Base-by-base conservation (phyloP, 23 tunicate genomes). In the Aplidium turbinatum region DNA sequence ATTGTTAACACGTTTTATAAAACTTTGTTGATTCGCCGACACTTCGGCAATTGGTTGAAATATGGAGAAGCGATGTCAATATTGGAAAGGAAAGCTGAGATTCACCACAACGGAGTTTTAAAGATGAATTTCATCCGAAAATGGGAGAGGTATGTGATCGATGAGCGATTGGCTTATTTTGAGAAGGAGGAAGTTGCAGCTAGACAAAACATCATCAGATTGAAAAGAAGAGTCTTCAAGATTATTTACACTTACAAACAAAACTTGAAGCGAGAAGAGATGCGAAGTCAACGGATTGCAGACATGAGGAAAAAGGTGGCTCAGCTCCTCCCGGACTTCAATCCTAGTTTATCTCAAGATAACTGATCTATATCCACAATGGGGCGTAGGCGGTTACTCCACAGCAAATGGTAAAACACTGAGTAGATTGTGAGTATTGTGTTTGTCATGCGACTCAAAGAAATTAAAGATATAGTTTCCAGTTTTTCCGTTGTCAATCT, bases 61-160 rank as follows among this genome's bases (percentile, higher is more conserved):
- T 85, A 85, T 46, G 91, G 91, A 24, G 91, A 85, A 69, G 80
- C 63, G 21, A 78, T 85, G 83, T 71, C 68, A 24, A 85, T 85
- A 35, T 48, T 68, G 50, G 91, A 85, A 38, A 60, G 64, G 56
- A 85, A 85, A 35, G 91, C 91, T 26, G 77, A 63, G 28, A 38
- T 85, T 4, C 78, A 85, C 50, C 54, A 63, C 6, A 55, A 31
- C 29, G 23, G 58, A 2, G 58, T 58, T 0, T 19, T 85, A 33
- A 75, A 9, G 24, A 35, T 18, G 13, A 29, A 19, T 7, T 85
- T 57, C 31, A 0, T 77, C 0, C 57, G 26, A 46, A 25, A 50
- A 33, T 85, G 91, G 91, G 82, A 78, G 35, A 45, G 42, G 6
- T 85, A 36, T 24, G 45, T 69, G 0, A 58, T 54, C 25, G 70